Percentiles rank a stretch among this genome's conserved stretches.
These are phyloP conservation scores for Colletes gigas DNA, from an alignment of 1,140 invertebrate genomes.

Conservation along the genomic window DNA sequence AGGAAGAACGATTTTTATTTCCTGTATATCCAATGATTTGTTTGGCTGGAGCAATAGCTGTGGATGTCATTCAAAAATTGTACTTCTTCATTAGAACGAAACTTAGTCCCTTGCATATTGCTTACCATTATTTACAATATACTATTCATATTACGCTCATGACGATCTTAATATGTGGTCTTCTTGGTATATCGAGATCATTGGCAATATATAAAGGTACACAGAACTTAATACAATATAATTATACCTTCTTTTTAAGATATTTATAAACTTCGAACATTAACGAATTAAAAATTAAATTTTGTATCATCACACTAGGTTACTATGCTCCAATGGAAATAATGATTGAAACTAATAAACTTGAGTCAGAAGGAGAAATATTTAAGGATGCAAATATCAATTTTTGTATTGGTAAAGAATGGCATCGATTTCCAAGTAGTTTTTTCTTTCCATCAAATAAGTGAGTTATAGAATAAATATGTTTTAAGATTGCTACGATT, in stretches of 20 bases:
- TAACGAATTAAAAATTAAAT: conserved; percentile 15
- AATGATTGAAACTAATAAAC: conserved; percentile 89
- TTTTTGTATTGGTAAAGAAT: conserved; percentile 98
- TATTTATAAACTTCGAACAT: background rate
- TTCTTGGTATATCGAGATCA: conserved; percentile 76
- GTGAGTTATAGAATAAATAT: conserved; percentile 66
- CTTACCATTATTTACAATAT: conserved; percentile 88
- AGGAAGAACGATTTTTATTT: conserved; percentile 96
- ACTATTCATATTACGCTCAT: conserved; percentile 87
- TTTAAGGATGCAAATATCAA: conserved; percentile 85
- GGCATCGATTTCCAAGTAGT: conserved; percentile 97
- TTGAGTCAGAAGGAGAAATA: conserved; percentile 82
- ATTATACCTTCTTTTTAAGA: no score
- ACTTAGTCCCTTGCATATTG: conserved; percentile 75
- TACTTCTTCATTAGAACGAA: conserved; percentile 85
- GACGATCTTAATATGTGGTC: conserved; percentile 82
- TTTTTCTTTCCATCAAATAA: conserved; percentile 95
- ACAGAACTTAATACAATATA: background rate
- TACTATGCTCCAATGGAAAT: conserved; percentile 96
- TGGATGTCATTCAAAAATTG: conserved; percentile 91
- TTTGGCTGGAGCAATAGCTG: conserved; percentile 90
- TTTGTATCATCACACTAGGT: conserved; percentile 76
- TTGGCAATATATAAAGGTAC: conserved; percentile 80
- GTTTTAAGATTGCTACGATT: background rate
- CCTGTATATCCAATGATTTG: conserved; percentile 97